phyloP scores from a whole-genome alignment of 2,113 vertebrate genomes.

The Arenaria interpres region DNA sequence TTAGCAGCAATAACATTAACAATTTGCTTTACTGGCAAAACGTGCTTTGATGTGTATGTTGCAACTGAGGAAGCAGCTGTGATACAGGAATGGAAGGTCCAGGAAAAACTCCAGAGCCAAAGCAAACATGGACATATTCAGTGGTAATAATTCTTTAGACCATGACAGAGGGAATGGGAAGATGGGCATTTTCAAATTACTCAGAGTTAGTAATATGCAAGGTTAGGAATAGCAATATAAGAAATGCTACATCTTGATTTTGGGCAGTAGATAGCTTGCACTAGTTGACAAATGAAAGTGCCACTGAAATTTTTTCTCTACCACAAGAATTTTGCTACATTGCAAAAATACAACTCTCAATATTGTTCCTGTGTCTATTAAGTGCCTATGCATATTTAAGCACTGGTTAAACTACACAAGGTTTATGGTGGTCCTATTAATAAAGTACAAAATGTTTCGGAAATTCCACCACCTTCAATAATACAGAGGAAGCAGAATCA shows the following conservation, averaged over 20 bases:
- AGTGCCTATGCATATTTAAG: neutral
- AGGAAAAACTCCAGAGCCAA: constrained; percentile 27
- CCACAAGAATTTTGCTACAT: neutral
- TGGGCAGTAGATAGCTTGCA: neutral
- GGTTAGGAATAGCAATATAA: neutral
- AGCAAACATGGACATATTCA: neutral
- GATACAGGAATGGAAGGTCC: neutral
- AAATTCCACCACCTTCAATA: neutral
- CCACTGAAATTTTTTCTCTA: neutral
- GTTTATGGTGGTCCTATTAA: neutral
- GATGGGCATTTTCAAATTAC: neutral
- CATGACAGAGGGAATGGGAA: neutral
- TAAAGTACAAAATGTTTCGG: neutral
- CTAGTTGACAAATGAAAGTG: neutral
- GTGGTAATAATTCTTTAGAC: neutral
- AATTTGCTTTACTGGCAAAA: constrained; percentile 28
- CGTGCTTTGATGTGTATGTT: neutral
- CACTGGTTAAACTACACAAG: neutral
- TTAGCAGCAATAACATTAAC: neutral
- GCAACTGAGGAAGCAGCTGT: constrained; percentile 44
- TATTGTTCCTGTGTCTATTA: neutral
- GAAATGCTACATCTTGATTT: neutral
- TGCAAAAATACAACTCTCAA: neutral
- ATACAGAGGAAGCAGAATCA: neutral
- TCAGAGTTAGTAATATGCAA: neutral